A percentile compares a stretch with the other conserved stretches of the same genome.
Conservation (phyloP, 2,113 vertebrate species). For the Synchiropus splendidus region DNA sequence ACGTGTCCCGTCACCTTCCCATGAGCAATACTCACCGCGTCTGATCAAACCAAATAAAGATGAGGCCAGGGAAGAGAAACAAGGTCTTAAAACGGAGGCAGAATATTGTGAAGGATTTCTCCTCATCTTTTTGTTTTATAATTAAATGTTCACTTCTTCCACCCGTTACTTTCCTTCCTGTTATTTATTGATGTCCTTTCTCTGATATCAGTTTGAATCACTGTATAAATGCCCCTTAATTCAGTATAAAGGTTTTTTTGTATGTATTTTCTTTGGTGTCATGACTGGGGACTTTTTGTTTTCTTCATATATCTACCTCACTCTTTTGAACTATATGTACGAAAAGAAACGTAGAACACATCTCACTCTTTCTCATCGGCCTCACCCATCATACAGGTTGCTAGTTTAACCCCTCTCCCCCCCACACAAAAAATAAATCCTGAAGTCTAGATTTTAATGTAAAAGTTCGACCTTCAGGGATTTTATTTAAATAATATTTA, state of each 20-base stretch:
- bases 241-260: slow-evolving; percentile 61
- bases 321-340: slow-evolving; percentile 52
- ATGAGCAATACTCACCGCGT: slow-evolving; percentile 14
- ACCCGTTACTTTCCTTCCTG: slow-evolving; percentile 34
- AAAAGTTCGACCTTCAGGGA: slow-evolving; percentile 1
- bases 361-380: slow-evolving; percentile 48
- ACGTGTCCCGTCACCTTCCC: background rate
- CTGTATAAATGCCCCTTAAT: slow-evolving; percentile 67
- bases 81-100: slow-evolving; percentile 44
- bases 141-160: slow-evolving; percentile 18
- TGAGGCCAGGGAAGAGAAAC: slow-evolving; percentile 45
- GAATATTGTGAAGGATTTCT: slow-evolving; percentile 52
- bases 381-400: slow-evolving; percentile 39
- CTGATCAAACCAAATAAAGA: slow-evolving; percentile 64
- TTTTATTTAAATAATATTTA: background rate
- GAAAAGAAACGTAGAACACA: slow-evolving; percentile 40
- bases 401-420: slow-evolving; percentile 32
- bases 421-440: too few species aligned
- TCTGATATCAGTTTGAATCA: slow-evolving; percentile 66
- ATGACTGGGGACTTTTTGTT: slow-evolving; percentile 51
- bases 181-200: slow-evolving; percentile 64
- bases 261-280: slow-evolving; percentile 61
- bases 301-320: slow-evolving; percentile 69
- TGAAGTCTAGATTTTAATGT: too few species aligned
- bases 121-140: slow-evolving; percentile 30